phyloP scores from a whole-genome alignment of 2,888 invertebrate genomes.

The Ophion obscuratus region DNA sequence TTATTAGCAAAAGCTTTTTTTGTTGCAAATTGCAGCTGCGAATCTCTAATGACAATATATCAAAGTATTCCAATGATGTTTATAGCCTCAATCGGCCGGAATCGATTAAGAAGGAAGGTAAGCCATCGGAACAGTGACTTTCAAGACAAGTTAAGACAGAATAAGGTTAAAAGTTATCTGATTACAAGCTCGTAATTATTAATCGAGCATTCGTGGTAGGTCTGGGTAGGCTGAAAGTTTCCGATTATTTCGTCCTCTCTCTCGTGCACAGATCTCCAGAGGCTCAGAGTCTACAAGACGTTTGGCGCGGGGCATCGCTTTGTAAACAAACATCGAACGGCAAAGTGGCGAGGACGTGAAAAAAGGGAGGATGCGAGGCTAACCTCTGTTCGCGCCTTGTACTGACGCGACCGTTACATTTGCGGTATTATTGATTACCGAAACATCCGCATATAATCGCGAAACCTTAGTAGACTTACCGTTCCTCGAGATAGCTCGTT shows the following conservation, averaged over 20 bases:
- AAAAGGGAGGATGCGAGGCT: slow-evolving; percentile 34
- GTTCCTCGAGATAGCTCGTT: not conserved
- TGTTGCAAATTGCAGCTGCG: no score
- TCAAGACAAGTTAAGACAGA: no score
- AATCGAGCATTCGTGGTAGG: not conserved
- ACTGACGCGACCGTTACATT: slow-evolving; percentile 14
- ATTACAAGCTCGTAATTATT: no score
- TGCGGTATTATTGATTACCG: slow-evolving; percentile 6
- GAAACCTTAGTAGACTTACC: slow-evolving; percentile 27
- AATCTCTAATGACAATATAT: no score
- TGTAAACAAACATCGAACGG: slow-evolving; percentile 50
- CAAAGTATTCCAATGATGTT: no score
- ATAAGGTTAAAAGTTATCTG: not conserved
- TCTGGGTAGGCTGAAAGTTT: not conserved
- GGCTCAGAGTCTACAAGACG: not conserved
- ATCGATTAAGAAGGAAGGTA: no score
- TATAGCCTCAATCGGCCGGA: no score
- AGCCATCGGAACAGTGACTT: no score
- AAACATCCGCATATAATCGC: not conserved
- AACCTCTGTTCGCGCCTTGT: slow-evolving; percentile 49
- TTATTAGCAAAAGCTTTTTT: no score
- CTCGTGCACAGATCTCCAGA: not conserved
- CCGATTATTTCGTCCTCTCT: not conserved
- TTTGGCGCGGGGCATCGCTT: not conserved
- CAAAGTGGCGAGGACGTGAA: not conserved